Evolutionary conservation across 2,888 invertebrate genomes (phyloP), one percentile per base, ranked within the genome.

Genomic region (Leptopilina myrica): DNA sequence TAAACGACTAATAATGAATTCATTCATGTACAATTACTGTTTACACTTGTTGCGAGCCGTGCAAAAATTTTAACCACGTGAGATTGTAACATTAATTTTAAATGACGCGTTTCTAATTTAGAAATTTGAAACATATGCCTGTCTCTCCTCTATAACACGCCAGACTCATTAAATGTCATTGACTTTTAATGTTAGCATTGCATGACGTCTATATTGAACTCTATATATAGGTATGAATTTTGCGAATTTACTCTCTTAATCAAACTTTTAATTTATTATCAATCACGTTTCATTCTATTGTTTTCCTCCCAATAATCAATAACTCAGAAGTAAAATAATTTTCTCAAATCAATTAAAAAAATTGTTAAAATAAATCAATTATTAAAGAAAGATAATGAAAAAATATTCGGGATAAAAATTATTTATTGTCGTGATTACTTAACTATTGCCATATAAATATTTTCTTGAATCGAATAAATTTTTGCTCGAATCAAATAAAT

Each of bases 91-190:
- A 62, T 62, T 62, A 20, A 62, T 62, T 20, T 59, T n/a, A 15
- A 59, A 62, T 15, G 15, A 62, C 62, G 20, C 62, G 9, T 15
- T 62, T 62, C 20, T 62, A 62, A 62, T 62, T 62, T 20, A 20
- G 62, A 62, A 62, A 62, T 62, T 62, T 9, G 20, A 62, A 59
- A 59, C 59, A n/a, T 59, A n/a, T 59, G 62, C 20, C 11, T 62
- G 62, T 62, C 62, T 62, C 62, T 62, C 20, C 9, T 20, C 20
- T 20, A 20, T n/a, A 33, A 56, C 49, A 49, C 49, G 20, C 62
- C 62, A 62, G 62, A 62, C 62, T 62, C 62, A 62, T 62, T 62
- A 62, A n/a, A 62, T 62, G 62, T 62, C 62, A 20, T 62, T 62
- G 62, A 62, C 62, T 62, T 62, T 62, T 62, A 62, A 62, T 62